phyloP scores from a whole-genome alignment of 2,797 vertebrate genomes.

The Lycodopsis pacificus region DNA sequence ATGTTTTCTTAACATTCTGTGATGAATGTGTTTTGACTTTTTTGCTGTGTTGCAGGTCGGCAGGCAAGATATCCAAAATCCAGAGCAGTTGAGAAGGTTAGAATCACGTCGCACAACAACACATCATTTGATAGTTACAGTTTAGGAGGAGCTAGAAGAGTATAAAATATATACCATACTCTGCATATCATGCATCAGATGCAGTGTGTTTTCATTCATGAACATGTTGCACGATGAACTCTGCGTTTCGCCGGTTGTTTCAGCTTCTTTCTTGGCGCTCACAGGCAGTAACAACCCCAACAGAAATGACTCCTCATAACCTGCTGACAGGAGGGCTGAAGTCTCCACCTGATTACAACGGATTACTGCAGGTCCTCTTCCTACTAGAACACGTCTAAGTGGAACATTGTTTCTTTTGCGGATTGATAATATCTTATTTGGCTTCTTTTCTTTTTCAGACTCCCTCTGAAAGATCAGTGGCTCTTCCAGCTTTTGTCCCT shows the following conservation, averaged over 20 bases:
- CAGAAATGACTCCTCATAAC: slow-evolving; percentile 49
- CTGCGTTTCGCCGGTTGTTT: neutral
- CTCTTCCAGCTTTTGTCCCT: slow-evolving; percentile 70
- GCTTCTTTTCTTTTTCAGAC: slow-evolving; percentile 58
- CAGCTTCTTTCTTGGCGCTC: neutral
- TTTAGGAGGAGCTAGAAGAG: neutral
- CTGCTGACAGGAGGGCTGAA: slow-evolving; percentile 60
- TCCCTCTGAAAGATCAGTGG: slow-evolving; percentile 58
- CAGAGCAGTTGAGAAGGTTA: slow-evolving; percentile 75
- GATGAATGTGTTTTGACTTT: neutral
- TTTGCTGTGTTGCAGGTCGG: slow-evolving; percentile 46
- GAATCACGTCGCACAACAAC: neutral
- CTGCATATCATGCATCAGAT: neutral
- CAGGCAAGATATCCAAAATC: slow-evolving; percentile 74
- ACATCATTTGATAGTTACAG: neutral
- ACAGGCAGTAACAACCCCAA: slow-evolving; percentile 64
- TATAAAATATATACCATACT: neutral
- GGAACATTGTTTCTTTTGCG: neutral
- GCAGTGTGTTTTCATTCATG: neutral
- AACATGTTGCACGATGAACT: neutral
- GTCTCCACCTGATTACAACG: slow-evolving; percentile 74
- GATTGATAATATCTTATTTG: neutral
- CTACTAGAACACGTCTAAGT: neutral
- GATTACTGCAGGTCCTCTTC: slow-evolving; percentile 64
- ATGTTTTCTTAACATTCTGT: neutral